A percentile compares a stretch with the other conserved stretches of the same genome.
Conservation (phyloP, 1,140 invertebrate species). For the Drosophila eugracilis region DNA sequence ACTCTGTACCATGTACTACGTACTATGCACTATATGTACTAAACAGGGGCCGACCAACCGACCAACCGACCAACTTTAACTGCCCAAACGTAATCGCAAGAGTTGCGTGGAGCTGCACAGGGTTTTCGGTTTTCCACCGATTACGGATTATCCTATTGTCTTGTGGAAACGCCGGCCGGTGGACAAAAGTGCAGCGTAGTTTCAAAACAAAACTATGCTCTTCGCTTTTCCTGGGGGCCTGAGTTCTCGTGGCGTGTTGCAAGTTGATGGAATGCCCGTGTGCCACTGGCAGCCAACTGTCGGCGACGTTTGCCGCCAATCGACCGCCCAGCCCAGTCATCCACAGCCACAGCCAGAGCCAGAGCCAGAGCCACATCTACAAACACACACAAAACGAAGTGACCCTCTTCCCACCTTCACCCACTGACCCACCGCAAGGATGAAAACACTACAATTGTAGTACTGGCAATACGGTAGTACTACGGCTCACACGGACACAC, state of each 20-base stretch:
- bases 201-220: conserved; percentile 1
- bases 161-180: conserved; percentile 1
- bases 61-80: no score
- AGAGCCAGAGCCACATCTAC: no score
- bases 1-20: neutral
- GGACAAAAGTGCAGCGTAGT: neutral
- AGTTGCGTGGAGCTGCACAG: neutral
- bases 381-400: neutral
- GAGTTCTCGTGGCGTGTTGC: conserved; percentile 20
- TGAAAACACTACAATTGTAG: conserved; percentile 6
- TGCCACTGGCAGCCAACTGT: conserved; percentile 19
- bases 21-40: neutral
- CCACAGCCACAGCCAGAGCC: conserved; percentile 5
- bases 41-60: neutral
- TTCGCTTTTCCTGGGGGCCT: neutral
- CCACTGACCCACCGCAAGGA: conserved; percentile 8
- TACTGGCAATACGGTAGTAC: conserved; percentile 30
- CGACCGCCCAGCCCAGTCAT: conserved; percentile 3
- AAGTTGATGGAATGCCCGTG: conserved; percentile 17
- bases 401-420: neutral
- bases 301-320: conserved; percentile 14
- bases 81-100: neutral
- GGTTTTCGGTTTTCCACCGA: neutral
- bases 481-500: conserved; percentile 19
- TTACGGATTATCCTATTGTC: neutral